Percentiles rank a stretch among this genome's conserved stretches.
These are phyloP conservation scores for Macroramphosus scolopax DNA, from an alignment of 2,797 vertebrate genomes.

Conservation along the genomic window DNA sequence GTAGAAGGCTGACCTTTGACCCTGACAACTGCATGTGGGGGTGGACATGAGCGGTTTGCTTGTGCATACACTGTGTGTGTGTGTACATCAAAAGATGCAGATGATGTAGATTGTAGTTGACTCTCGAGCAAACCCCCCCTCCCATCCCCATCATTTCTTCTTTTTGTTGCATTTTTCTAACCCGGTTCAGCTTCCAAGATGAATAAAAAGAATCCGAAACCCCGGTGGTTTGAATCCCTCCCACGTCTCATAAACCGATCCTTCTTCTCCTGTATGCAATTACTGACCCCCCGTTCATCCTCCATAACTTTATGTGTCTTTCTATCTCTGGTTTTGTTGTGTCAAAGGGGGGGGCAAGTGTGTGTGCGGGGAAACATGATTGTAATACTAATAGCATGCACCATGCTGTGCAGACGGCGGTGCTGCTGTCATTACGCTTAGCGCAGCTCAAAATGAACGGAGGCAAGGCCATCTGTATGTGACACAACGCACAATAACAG, in stretches of 20 bases:
- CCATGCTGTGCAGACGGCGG: constrained; percentile 55
- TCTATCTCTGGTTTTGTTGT: not conserved
- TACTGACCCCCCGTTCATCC: constrained; percentile 23
- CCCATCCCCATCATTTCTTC: constrained; percentile 3
- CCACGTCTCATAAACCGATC: not conserved
- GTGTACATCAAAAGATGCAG: too few relatives aligned
- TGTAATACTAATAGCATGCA: constrained; percentile 48
- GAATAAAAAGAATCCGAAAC: constrained; percentile 11
- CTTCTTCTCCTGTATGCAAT: constrained; percentile 7
- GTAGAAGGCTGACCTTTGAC: constrained; percentile 45
- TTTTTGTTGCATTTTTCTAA: constrained; percentile 20
- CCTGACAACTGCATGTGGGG: constrained; percentile 7
- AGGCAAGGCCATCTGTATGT: constrained; percentile 56
- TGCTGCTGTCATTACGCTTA: constrained; percentile 57
- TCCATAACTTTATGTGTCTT: constrained; percentile 12
- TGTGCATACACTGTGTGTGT: too few relatives aligned
- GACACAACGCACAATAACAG: constrained; percentile 48
- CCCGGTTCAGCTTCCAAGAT: constrained; percentile 18
- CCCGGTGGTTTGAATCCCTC: constrained; percentile 30
- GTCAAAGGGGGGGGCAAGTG: constrained; percentile 16
- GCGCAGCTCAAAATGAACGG: constrained; percentile 36
- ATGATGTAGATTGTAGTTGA: constrained; percentile 9
- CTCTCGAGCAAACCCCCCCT: constrained; percentile 6
- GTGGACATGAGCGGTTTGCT: not conserved
- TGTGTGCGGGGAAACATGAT: constrained; percentile 22